Evolutionary conservation across 1,140 invertebrate genomes (phyloP).

Genomic region (Saccostrea cuccullata): DNA sequence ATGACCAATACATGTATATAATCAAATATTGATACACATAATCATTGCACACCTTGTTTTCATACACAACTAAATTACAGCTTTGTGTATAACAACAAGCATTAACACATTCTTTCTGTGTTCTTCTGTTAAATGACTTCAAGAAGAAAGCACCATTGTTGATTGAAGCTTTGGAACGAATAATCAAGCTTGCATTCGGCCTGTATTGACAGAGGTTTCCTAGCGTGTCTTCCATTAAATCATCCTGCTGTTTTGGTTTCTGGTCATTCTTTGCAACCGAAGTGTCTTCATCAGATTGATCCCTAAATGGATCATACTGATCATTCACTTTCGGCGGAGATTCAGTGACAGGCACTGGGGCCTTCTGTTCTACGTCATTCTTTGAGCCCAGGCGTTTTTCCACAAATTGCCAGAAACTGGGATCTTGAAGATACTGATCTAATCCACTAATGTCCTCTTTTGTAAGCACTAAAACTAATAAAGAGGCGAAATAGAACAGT

Average conservation of each 20-base stretch:
- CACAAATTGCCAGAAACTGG: conserved; percentile 38
- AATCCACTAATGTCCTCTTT: conserved; percentile 31
- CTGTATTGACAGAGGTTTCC: conserved; percentile 48
- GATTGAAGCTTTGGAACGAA: conserved; percentile 64
- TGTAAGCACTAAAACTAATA: neutral
- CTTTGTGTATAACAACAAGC: conserved; percentile 63
- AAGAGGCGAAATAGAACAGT: neutral
- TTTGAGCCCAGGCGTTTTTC: conserved; percentile 42
- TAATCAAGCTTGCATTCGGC: conserved; percentile 58
- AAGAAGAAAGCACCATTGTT: conserved; percentile 64
- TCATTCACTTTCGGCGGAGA: neutral
- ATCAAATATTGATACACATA: neutral
- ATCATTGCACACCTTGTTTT: conserved; percentile 64
- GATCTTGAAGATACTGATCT: conserved; percentile 32
- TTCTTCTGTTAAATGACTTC: conserved; percentile 50
- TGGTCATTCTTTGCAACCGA: neutral
- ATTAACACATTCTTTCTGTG: conserved; percentile 59
- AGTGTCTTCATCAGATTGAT: neutral
- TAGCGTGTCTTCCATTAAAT: conserved; percentile 1
- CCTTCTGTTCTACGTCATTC: neutral
- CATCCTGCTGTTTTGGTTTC: neutral
- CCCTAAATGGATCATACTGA: neutral
- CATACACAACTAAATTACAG: conserved; percentile 70
- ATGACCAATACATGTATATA: no score
- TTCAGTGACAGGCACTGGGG: neutral